Evolutionary conservation across 2,113 vertebrate genomes (phyloP).

Genomic region (Neogale vison): DNA sequence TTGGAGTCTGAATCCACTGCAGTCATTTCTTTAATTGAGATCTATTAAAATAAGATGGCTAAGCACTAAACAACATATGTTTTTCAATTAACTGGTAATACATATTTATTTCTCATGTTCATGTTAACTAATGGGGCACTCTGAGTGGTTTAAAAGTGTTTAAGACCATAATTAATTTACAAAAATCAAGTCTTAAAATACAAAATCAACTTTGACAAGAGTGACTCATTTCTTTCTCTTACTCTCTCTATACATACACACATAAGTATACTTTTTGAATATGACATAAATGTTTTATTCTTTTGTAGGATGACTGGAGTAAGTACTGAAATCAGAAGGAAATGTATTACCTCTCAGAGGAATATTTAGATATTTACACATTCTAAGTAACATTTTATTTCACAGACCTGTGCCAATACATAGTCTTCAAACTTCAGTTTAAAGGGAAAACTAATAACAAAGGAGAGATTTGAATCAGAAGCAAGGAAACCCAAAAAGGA

Average conservation of each 20-base stretch:
- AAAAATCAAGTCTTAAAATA: slow-evolving; percentile 76
- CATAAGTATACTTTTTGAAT: neutral
- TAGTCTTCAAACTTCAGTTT: neutral
- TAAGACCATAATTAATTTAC: slow-evolving; percentile 79
- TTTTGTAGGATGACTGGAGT: neutral
- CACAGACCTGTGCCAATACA: neutral
- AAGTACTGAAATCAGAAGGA: neutral
- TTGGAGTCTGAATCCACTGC: slow-evolving; percentile 69
- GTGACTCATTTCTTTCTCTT: neutral
- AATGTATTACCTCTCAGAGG: neutral
- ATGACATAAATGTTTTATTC: neutral
- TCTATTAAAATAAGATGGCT: slow-evolving; percentile 77
- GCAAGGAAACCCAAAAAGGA: neutral
- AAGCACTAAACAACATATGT: slow-evolving; percentile 80
- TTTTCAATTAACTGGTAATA: slow-evolving; percentile 83
- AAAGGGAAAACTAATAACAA: neutral
- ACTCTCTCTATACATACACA: neutral
- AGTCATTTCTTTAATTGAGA: slow-evolving; percentile 79
- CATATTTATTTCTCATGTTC: slow-evolving; percentile 77
- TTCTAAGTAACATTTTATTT: neutral
- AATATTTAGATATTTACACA: neutral
- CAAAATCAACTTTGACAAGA: neutral
- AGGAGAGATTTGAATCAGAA: neutral
- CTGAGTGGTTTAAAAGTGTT: slow-evolving; percentile 76
- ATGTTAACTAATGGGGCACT: slow-evolving; percentile 77